Evolutionary conservation across 1,140 invertebrate genomes (phyloP).

Genomic region (Procambarus virginalis): DNA sequence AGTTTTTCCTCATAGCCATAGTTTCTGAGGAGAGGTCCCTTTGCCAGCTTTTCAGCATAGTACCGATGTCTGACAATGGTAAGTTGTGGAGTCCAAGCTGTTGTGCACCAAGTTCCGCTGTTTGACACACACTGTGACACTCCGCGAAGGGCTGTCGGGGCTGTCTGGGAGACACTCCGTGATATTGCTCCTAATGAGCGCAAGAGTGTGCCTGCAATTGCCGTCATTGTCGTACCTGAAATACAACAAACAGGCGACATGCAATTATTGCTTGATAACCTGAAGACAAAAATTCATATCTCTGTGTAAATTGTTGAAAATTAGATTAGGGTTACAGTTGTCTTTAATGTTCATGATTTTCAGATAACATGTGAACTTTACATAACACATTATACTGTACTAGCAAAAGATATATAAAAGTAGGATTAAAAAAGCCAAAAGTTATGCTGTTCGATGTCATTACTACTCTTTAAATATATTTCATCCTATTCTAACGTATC

Average conservation of each 20-base stretch:
- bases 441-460: no score
- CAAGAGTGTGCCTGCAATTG: not conserved
- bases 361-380: no score
- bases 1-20: slow-evolving; percentile 81
- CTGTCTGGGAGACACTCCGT: not conserved
- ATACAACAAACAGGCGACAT: not conserved
- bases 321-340: no score
- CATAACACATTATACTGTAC: no score
- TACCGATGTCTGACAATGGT: slow-evolving; percentile 79
- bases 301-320: no score
- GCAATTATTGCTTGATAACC: no score
- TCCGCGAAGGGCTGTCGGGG: not conserved
- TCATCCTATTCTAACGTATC: no score
- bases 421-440: no score
- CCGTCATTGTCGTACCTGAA: not conserved
- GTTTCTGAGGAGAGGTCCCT: slow-evolving; percentile 79
- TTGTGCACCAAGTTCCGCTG: not conserved
- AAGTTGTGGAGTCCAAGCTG: slow-evolving; percentile 29
- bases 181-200: not conserved
- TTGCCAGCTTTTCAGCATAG: slow-evolving; percentile 80
- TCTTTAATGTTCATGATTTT: no score
- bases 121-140: slow-evolving; percentile 1
- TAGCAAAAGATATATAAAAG: no score
- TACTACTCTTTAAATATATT: no score
- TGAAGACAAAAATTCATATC: no score